Base-by-base conservation (phyloP, 1,140 invertebrate species). In the Drosophila persimilis region DNA sequence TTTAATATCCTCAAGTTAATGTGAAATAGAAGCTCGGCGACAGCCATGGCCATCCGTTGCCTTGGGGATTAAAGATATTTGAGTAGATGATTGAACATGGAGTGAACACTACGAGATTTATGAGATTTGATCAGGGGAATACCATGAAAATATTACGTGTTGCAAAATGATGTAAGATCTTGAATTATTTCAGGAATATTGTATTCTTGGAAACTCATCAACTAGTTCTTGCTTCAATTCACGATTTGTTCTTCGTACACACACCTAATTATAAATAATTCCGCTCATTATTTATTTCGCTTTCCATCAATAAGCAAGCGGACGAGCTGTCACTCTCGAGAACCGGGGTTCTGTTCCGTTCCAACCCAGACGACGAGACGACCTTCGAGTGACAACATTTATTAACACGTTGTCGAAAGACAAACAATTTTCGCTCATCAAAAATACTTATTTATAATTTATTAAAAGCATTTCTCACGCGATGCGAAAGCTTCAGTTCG, bases 301-400 rank as follows among this genome's bases (percentile, higher is more conserved):
- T 44, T 62, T 54, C 67, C 58, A 69, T 56, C 50, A 55, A 62
- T 55, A 53, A 3, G 31, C 22, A 48, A 29, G 29, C 15, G 2
- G 43, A 65, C 51, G 51, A 9, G 15, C 31, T 73, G 41, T 45
- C 51, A 50, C 22, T 44, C 17, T 13, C 11, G 11, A 13, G 35
- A 39, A 39, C 5, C 5, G 3, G 35, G 13, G 35, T 39, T 20
- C 20, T 20, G 22, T 47, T 35, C 20, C 31, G 22, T 55, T 54
- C 43, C 51, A 55, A 39, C 45, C 59, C 45, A 55, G 53, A 58
- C 35, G 35, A 39, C 35, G 35, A 13, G 11, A 39, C 71, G 54
- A 59, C 72, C 72, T 74, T 74, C 60, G 73, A 48, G 26, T 74
- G 61, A 35, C 72, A 74, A 54, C 47, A 66, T 74, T 74, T 73